Evolutionary conservation across 1,140 invertebrate genomes (phyloP).

Genomic region (Heliothis virescens): DNA sequence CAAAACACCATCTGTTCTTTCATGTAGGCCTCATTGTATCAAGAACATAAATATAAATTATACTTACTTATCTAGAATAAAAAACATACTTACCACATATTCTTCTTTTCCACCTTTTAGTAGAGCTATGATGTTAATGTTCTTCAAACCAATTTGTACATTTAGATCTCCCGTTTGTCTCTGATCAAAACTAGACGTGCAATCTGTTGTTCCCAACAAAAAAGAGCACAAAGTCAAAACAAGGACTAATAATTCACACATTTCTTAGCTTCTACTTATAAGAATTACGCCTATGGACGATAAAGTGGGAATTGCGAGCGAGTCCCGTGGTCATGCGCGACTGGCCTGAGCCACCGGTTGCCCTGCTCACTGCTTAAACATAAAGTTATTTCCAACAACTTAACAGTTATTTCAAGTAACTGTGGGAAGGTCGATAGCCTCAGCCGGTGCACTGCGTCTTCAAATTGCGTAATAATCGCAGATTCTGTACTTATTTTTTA

Average conservation of each 20-base stretch:
- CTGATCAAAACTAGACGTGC: slow-evolving; percentile 87
- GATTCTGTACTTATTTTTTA: slow-evolving; percentile 43
- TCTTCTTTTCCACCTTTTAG: slow-evolving; percentile 80
- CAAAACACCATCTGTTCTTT: too few species aligned
- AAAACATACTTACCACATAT: slow-evolving; percentile 77
- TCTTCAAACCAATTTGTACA: slow-evolving; percentile 92
- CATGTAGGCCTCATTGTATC: too few species aligned
- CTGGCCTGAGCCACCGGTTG: slow-evolving; percentile 62
- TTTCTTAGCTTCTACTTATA: not conserved
- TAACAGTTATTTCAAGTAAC: slow-evolving; percentile 85
- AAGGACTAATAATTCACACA: slow-evolving; percentile 33
- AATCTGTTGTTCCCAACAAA: slow-evolving; percentile 40
- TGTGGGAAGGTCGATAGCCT: slow-evolving; percentile 84
- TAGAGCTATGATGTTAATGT: slow-evolving; percentile 91
- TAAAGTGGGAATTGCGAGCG: slow-evolving; percentile 57
- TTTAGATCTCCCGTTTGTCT: slow-evolving; percentile 92
- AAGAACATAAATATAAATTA: too few species aligned
- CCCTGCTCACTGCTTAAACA: slow-evolving; percentile 70
- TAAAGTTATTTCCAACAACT: slow-evolving; percentile 83
- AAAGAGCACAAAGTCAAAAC: slow-evolving; percentile 21
- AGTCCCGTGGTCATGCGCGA: slow-evolving; percentile 67
- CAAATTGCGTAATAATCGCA: slow-evolving; percentile 72
- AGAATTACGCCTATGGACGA: not conserved
- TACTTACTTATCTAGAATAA: not conserved
- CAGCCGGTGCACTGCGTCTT: slow-evolving; percentile 72